phyloP scores from a whole-genome alignment of 1,140 invertebrate species.

The Aplysia californica region DNA sequence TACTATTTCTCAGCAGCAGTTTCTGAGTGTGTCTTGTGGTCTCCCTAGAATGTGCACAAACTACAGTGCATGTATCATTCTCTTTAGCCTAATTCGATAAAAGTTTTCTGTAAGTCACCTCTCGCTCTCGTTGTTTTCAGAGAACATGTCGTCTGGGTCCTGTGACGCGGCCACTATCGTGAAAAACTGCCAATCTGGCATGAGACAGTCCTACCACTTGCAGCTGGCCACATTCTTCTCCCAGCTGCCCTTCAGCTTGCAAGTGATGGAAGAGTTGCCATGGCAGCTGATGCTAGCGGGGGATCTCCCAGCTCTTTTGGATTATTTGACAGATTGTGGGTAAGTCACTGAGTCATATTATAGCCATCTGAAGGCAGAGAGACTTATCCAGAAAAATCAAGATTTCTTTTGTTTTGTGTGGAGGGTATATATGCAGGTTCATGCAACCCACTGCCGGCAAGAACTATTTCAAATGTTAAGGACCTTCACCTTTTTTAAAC shows the following conservation, averaged over 20 bases:
- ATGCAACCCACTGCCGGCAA: not conserved
- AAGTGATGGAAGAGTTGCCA: conserved; percentile 54
- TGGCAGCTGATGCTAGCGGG: conserved; percentile 59
- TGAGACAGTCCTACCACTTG: conserved; percentile 34
- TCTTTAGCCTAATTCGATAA: too few species aligned
- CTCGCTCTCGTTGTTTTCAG: too few species aligned
- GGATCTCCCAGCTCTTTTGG: conserved; percentile 40
- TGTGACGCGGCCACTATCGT: not conserved
- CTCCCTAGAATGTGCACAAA: too few species aligned
- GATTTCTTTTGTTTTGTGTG: not conserved
- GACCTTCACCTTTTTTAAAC: too few species aligned
- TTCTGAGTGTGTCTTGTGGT: too few species aligned
- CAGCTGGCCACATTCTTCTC: conserved; percentile 52
- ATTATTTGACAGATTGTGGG: conserved; percentile 49
- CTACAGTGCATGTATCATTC: too few species aligned
- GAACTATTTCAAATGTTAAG: too few species aligned
- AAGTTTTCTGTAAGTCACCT: too few species aligned
- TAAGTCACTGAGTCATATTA: conserved; percentile 34
- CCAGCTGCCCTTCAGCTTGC: conserved; percentile 38
- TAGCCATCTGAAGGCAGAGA: not conserved
- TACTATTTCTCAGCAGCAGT: too few species aligned
- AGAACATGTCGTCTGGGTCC: not conserved
- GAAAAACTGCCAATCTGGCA: not conserved
- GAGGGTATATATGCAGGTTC: not conserved
- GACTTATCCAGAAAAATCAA: not conserved